These are phyloP conservation scores for Suncus etruscus DNA, from an alignment of 2,113 vertebrate species.

Conservation along the genomic window DNA sequence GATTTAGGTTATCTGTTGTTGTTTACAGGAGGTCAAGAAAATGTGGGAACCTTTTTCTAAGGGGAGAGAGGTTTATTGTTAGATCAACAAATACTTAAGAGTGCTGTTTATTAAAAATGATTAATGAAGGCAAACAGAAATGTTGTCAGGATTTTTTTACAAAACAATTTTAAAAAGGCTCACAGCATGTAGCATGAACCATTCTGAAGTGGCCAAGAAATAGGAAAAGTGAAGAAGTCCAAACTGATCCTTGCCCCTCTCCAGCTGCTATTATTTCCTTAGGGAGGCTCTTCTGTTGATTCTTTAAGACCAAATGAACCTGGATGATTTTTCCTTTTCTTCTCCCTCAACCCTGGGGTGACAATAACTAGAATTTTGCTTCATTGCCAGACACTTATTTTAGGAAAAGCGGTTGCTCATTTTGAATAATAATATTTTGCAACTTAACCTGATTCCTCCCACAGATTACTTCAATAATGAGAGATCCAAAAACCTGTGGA, in stretches of 20 bases:
- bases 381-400: conserved; percentile 43
- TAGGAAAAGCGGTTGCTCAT: conserved; percentile 63
- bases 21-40: conserved; percentile 31
- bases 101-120: conserved; percentile 46
- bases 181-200: conserved; percentile 9
- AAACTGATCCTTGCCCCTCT: conserved; percentile 30
- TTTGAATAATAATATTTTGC: conserved; percentile 76
- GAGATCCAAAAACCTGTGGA: conserved; percentile 70
- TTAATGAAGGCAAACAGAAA: conserved; percentile 64
- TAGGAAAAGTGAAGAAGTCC: conserved; percentile 59
- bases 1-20: conserved; percentile 18
- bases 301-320: conserved; percentile 58
- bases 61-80: conserved; percentile 22
- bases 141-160: conserved; percentile 59
- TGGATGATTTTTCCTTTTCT: neutral
- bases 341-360: neutral
- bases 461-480: conserved; percentile 71
- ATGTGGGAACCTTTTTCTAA: neutral
- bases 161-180: conserved; percentile 57
- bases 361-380: conserved; percentile 59
- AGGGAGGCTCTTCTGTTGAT: conserved; percentile 39
- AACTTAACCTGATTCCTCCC: conserved; percentile 47
- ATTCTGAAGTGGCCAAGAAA: conserved; percentile 58
- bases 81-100: neutral
- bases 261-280: conserved; percentile 60